These are phyloP conservation scores for Oikopleura dioica DNA, from an alignment of 23 tunicate species.

Conservation along the genomic window DNA sequence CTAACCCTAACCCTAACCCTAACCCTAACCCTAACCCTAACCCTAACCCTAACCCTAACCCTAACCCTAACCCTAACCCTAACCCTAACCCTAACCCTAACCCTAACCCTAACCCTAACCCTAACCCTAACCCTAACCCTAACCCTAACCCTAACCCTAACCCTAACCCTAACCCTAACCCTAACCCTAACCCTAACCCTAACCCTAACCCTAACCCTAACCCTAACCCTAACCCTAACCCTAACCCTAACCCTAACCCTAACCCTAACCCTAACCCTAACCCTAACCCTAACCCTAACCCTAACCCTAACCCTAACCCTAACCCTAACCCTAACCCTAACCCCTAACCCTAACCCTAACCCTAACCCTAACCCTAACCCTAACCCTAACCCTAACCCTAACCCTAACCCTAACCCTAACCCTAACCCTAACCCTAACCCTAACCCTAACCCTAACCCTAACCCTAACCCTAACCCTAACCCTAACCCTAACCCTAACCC, in stretches of 20 bases:
- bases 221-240: too few species aligned
- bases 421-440: slow-evolving; percentile 27
- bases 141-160: slow-evolving; percentile 23
- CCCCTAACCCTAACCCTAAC: too few species aligned
- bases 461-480: slow-evolving; percentile 22
- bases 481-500: slow-evolving; percentile 24
- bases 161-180: too few species aligned
- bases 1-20: slow-evolving; percentile 15
- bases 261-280: too few species aligned
- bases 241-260: too few species aligned
- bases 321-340: too few species aligned
- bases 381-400: slow-evolving; percentile 27
- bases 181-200: too few species aligned
- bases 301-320: too few species aligned
- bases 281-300: too few species aligned
- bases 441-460: slow-evolving; percentile 24
- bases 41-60: slow-evolving; percentile 22
- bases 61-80: slow-evolving; percentile 23
- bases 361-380: too few species aligned
- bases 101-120: slow-evolving; percentile 24
- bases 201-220: too few species aligned
- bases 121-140: slow-evolving; percentile 23
- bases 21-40: slow-evolving; percentile 21
- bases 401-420: slow-evolving; percentile 27
- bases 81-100: slow-evolving; percentile 23